Evolutionary conservation across 2,888 invertebrate genomes (phyloP).

Genomic region (Apamea sordens): DNA sequence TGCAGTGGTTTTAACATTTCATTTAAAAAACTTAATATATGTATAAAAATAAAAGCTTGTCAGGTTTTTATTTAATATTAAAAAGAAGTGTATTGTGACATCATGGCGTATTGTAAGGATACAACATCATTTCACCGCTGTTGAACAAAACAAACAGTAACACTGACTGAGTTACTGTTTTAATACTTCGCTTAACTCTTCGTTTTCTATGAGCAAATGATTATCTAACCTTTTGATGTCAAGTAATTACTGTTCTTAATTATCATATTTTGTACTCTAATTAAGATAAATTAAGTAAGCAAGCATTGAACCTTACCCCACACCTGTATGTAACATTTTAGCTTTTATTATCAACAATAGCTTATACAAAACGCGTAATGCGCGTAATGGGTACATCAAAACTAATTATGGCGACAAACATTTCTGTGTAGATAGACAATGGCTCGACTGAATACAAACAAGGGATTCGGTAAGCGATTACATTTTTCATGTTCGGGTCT

Average conservation of each 20-base stretch:
- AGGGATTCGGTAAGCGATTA: constrained; percentile 74
- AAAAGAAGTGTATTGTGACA: too few species aligned
- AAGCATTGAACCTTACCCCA: not conserved
- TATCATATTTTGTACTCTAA: not conserved
- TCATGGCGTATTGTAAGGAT: too few species aligned
- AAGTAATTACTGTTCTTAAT: not conserved
- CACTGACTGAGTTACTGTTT: not conserved
- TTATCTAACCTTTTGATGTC: not conserved
- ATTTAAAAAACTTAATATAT: too few species aligned
- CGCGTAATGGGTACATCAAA: constrained; percentile 30
- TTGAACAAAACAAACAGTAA: too few species aligned
- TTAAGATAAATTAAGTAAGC: constrained; percentile 8
- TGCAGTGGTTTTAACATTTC: not conserved
- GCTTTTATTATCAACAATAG: constrained; percentile 48
- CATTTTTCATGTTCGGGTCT: constrained; percentile 51
- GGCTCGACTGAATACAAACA: constrained; percentile 59
- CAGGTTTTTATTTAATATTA: too few species aligned
- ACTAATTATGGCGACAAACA: constrained; percentile 52
- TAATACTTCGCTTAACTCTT: not conserved
- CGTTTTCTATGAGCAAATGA: not conserved
- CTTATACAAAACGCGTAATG: too few species aligned
- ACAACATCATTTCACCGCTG: too few species aligned
- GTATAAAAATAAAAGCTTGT: too few species aligned
- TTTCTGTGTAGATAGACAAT: constrained; percentile 63
- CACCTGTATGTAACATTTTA: constrained; percentile 42